Percentiles rank a stretch among this genome's conserved stretches.
phyloP scores from a whole-genome alignment of 1,140 invertebrate species.

The Mamestra configurata region DNA sequence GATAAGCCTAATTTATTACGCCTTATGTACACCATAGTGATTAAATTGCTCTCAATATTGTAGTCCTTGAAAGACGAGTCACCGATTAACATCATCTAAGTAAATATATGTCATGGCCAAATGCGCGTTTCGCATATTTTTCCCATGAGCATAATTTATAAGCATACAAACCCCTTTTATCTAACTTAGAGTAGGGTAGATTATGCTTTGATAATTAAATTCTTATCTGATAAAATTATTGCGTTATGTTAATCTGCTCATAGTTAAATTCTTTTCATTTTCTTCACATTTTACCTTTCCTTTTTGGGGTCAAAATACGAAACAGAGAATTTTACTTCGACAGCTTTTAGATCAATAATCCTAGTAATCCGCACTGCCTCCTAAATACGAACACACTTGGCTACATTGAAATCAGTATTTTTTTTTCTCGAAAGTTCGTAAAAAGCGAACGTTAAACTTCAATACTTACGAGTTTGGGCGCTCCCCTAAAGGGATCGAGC shows the following conservation, averaged over 20 bases:
- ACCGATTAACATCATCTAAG: conserved; percentile 50
- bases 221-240: background rate
- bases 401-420: conserved; percentile 2
- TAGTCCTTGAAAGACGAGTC: conserved; percentile 62
- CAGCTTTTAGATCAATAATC: background rate
- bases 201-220: conserved; percentile 15
- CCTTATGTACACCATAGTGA: conserved; percentile 66
- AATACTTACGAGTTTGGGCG: conserved; percentile 18
- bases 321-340: background rate
- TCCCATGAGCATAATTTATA: background rate
- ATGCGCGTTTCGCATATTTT: conserved; percentile 7
- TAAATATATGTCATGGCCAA: conserved; percentile 53
- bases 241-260: background rate
- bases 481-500: conserved; percentile 44
- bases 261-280: background rate
- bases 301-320: too few species aligned
- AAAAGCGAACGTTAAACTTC: conserved; percentile 45
- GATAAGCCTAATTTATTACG: conserved; percentile 83
- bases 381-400: background rate
- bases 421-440: conserved; percentile 24
- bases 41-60: conserved; percentile 67
- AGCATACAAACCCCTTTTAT: conserved; percentile 27
- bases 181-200: background rate
- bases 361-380: background rate
- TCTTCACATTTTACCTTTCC: background rate